phyloP scores from a whole-genome alignment of 2,113 vertebrate species.

The Ovis canadensis region DNA sequence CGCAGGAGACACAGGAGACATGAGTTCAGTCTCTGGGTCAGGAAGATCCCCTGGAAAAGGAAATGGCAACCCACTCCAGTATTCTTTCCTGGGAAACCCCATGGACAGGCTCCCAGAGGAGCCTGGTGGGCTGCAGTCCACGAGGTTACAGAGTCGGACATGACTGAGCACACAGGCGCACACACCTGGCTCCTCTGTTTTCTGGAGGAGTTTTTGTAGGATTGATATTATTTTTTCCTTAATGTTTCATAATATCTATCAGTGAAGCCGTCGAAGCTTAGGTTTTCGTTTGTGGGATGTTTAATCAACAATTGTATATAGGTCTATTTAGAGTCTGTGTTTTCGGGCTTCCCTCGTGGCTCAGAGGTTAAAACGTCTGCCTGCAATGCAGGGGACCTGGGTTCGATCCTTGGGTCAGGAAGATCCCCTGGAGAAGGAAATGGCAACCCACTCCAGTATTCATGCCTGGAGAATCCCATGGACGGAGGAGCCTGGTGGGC shows the following conservation, averaged over 20 bases:
- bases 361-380: too few relatives aligned
- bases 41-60: neutral
- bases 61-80: neutral
- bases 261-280: neutral
- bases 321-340: neutral
- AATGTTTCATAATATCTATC: neutral
- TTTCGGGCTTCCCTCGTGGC: neutral
- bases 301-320: neutral
- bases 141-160: fast-evolving
- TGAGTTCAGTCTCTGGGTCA: neutral
- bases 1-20: too few relatives aligned
- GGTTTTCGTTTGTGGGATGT: neutral
- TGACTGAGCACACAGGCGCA: neutral
- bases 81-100: neutral
- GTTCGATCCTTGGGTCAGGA: too few relatives aligned
- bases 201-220: neutral
- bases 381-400: too few relatives aligned
- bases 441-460: too few relatives aligned
- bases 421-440: too few relatives aligned
- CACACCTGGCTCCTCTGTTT: neutral
- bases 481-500: too few relatives aligned
- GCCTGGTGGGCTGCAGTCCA: neutral
- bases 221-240: neutral
- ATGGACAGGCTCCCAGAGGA: neutral
- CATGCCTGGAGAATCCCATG: too few relatives aligned